phyloP scores from a whole-genome alignment of 2,888 invertebrate species.

The Eustalomyia histrio region DNA sequence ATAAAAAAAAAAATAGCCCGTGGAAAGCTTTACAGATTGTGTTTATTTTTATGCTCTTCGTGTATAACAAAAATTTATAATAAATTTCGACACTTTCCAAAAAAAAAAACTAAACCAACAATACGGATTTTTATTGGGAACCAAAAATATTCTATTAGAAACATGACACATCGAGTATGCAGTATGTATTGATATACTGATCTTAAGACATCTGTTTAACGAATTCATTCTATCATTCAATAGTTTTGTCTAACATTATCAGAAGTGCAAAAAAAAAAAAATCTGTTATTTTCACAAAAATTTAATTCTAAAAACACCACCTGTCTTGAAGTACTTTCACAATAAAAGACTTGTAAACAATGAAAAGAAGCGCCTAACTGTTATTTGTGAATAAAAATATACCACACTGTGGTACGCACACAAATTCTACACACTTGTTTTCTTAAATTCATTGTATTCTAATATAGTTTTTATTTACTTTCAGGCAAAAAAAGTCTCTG shows the following conservation, averaged over 20 bases:
- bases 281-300: conserved; percentile 18
- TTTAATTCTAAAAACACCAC: conserved; percentile 53
- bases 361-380: conserved; percentile 47
- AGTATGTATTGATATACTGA: too few relatives aligned
- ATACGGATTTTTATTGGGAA: too few relatives aligned
- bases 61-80: too few relatives aligned
- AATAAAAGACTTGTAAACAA: not conserved
- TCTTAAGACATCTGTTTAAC: conserved; percentile 20
- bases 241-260: not conserved
- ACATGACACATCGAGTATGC: too few relatives aligned
- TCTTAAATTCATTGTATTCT: conserved; percentile 25
- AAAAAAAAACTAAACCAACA: too few relatives aligned
- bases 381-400: conserved; percentile 22
- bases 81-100: too few relatives aligned
- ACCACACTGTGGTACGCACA: conserved; percentile 24
- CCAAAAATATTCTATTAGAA: too few relatives aligned
- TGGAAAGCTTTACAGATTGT: too few relatives aligned
- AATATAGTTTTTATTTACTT: conserved; percentile 20
- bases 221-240: not conserved
- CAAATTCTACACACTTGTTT: not conserved
- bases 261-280: conserved; percentile 43
- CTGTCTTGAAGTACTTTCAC: conserved; percentile 37
- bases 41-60: too few relatives aligned
- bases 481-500: not conserved
- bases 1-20: too few relatives aligned